Conservation (phyloP, 1,140 invertebrate genomes). For the Neodiprion virginianus region DNA sequence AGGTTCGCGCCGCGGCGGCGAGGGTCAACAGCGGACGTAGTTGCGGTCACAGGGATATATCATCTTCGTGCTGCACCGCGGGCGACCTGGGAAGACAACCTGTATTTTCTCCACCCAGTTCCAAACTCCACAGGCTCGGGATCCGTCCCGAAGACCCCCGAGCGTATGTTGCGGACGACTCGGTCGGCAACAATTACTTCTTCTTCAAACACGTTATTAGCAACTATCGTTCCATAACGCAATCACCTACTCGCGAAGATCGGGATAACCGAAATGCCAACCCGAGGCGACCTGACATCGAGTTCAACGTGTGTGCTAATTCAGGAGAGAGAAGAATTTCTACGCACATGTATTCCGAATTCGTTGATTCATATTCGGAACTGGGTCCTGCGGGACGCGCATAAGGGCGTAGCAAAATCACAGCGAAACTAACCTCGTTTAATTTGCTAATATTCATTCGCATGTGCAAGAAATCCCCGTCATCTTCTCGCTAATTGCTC, state of each 20-base stretch:
- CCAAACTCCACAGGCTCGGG: neutral
- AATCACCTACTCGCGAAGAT: too few relatives aligned
- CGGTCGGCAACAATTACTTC: neutral
- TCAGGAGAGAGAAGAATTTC: too few relatives aligned
- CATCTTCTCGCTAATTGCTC: neutral
- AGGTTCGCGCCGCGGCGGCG: neutral
- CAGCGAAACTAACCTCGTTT: too few relatives aligned
- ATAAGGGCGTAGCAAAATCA: too few relatives aligned
- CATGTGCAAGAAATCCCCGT: too few relatives aligned
- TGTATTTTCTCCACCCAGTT: constrained; percentile 5
- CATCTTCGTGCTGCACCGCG: constrained; percentile 6
- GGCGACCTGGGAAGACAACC: constrained; percentile 2
- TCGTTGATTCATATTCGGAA: too few relatives aligned
- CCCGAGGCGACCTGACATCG: too few relatives aligned
- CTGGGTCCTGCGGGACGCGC: too few relatives aligned
- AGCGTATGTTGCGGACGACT: neutral
- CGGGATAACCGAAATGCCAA: too few relatives aligned
- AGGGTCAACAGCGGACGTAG: neutral
- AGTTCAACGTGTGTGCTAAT: too few relatives aligned
- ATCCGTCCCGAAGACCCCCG: neutral
- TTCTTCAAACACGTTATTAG: constrained; percentile 7
- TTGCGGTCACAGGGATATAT: constrained; percentile 5
- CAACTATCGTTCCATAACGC: neutral
- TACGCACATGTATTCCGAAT: too few relatives aligned
- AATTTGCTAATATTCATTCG: too few relatives aligned